A percentile compares a stretch with the other conserved stretches of the same genome.
These are phyloP conservation scores for Carassius auratus DNA, from an alignment of 2,113 vertebrate species.

Conservation along the genomic window DNA sequence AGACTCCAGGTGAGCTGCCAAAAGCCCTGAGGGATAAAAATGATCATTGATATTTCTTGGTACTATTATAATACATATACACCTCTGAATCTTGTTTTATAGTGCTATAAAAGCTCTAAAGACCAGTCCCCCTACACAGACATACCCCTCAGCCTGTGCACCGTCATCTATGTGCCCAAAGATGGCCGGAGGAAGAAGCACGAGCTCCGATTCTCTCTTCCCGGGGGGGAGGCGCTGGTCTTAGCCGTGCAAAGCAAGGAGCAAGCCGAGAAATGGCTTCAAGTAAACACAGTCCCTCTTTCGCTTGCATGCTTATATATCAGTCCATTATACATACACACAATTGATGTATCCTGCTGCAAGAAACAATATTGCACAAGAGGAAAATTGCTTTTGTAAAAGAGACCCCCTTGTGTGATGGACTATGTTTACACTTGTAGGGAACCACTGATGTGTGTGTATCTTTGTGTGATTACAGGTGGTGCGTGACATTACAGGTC, in stretches of 20 bases:
- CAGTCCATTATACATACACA: constrained; percentile 27
- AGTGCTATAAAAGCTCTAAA: constrained; percentile 99
- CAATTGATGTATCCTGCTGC: constrained; percentile 22
- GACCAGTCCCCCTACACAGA: constrained; percentile 87
- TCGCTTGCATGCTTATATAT: not conserved
- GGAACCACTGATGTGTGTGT: constrained; percentile 21
- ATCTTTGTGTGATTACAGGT: constrained; percentile 76
- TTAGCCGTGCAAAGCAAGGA: constrained; percentile 95
- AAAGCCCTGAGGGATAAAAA: not conserved
- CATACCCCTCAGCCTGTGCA: constrained; percentile 83
- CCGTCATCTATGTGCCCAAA: constrained; percentile 89
- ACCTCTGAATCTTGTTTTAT: constrained; percentile 17
- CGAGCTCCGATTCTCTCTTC: constrained; percentile 90
- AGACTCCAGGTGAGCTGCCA: constrained; percentile 85
- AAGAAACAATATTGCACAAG: constrained; percentile 52
- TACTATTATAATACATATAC: not conserved
- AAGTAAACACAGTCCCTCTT: constrained; percentile 73
- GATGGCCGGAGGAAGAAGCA: constrained; percentile 94
- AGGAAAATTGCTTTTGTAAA: constrained; percentile 29
- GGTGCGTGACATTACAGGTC: constrained; percentile 85
- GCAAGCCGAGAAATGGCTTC: constrained; percentile 95
- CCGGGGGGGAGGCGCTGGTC: constrained; percentile 86
- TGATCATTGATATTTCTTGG: not conserved
- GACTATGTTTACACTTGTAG: constrained; percentile 13
- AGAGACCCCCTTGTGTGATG: constrained; percentile 30